Evolutionary conservation across 2,888 invertebrate genomes (phyloP).

Genomic region (Notocelia uddmanniana): DNA sequence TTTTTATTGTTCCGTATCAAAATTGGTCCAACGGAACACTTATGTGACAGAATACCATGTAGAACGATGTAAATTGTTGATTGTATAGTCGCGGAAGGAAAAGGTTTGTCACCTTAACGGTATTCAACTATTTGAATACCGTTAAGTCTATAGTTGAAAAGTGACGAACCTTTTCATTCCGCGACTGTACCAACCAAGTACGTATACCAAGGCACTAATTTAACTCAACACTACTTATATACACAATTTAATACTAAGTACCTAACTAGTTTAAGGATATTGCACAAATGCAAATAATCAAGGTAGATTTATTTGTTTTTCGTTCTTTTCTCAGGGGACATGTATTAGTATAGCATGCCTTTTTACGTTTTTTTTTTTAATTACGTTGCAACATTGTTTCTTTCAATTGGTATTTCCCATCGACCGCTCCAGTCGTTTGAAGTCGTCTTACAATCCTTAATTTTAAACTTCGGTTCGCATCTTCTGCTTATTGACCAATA

Average conservation of each 20-base stretch:
- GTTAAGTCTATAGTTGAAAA: too few relatives aligned
- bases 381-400: constrained; percentile 78
- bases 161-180: too few relatives aligned
- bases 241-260: constrained; percentile 12
- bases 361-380: not conserved
- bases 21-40: too few relatives aligned
- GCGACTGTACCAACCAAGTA: too few relatives aligned
- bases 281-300: constrained; percentile 44
- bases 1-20: too few relatives aligned
- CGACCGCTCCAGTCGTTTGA: constrained; percentile 75
- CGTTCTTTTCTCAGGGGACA: not conserved
- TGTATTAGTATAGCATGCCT: not conserved
- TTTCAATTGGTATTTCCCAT: constrained; percentile 86
- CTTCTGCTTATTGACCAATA: constrained; percentile 92
- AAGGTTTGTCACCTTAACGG: too few relatives aligned
- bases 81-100: too few relatives aligned
- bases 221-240: constrained; percentile 13
- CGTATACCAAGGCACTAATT: not conserved
- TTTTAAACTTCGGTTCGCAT: constrained; percentile 88
- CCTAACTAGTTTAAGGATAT: constrained; percentile 30
- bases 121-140: too few relatives aligned
- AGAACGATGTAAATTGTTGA: too few relatives aligned
- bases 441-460: constrained; percentile 86
- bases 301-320: constrained; percentile 29
- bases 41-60: not conserved